Evolutionary conservation across 2,888 invertebrate species (phyloP).

Genomic region (Pollenia amentaria): DNA sequence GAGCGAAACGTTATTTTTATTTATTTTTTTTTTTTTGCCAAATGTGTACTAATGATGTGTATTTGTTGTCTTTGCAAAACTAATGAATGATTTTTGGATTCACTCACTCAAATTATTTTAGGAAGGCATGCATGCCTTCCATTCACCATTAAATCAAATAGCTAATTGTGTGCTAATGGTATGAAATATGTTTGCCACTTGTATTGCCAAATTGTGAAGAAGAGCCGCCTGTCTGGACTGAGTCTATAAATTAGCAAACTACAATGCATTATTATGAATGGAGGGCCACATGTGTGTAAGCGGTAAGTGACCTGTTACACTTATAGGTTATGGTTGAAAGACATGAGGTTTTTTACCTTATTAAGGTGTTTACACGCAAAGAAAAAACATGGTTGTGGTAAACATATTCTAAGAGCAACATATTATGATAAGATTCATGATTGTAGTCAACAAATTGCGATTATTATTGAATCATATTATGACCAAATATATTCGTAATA

Average conservation of each 20-base stretch:
- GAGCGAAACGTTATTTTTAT: neutral
- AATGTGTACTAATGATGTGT: constrained; percentile 11
- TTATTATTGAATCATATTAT: no score
- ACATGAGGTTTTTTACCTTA: no score
- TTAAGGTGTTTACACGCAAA: neutral
- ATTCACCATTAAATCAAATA: neutral
- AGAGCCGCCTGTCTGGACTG: neutral
- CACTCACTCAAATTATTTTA: neutral
- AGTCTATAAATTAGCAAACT: neutral
- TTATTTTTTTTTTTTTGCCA: neutral
- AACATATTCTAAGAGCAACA: constrained; percentile 7
- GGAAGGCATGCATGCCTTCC: neutral
- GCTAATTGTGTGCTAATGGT: neutral
- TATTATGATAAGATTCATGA: no score
- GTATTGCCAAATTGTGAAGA: no score
- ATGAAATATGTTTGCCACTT: neutral
- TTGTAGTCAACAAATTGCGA: no score
- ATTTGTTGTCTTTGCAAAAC: constrained; percentile 2
- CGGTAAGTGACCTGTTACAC: neutral
- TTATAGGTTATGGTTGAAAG: neutral
- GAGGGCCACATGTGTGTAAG: neutral
- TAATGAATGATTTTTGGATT: neutral
- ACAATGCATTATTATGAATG: neutral
- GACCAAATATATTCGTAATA: no score
- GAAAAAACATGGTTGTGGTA: neutral